These are phyloP conservation scores for Urophycis tenuis DNA, from an alignment of 2,797 vertebrate genomes.

Conservation along the genomic window DNA sequence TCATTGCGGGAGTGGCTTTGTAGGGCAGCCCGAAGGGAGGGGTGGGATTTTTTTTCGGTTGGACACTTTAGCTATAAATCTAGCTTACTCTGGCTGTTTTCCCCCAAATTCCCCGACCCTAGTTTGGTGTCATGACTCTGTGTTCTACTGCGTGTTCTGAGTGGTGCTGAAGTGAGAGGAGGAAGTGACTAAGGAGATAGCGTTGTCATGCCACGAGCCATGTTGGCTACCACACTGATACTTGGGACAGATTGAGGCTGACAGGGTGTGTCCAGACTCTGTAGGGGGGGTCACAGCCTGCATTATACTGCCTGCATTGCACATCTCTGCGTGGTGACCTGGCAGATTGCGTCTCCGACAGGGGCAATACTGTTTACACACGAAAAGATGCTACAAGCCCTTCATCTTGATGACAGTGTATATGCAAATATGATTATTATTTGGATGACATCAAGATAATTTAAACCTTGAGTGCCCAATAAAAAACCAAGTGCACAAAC, in stretches of 20 bases:
- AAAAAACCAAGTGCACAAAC: neutral
- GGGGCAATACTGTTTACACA: conserved; percentile 50
- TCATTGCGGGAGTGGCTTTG: too few relatives aligned
- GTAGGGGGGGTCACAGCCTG: conserved; percentile 53
- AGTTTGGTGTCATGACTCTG: neutral
- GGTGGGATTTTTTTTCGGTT: too few relatives aligned
- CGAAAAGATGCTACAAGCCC: conserved; percentile 28
- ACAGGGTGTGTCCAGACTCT: conserved; percentile 57
- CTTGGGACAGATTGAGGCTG: conserved; percentile 59
- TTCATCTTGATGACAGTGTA: conserved; percentile 26
- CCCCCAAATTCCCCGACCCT: too few relatives aligned
- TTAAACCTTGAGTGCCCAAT: neutral
- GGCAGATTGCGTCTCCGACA: conserved; percentile 56
- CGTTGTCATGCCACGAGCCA: conserved; percentile 51
- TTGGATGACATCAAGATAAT: neutral
- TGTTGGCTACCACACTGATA: conserved; percentile 52
- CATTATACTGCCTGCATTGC: conserved; percentile 50
- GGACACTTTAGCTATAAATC: too few relatives aligned
- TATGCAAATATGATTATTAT: neutral
- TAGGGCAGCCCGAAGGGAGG: too few relatives aligned
- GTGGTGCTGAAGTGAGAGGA: neutral
- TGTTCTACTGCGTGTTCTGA: conserved; percentile 10
- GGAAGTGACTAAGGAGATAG: conserved; percentile 47
- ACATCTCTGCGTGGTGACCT: conserved; percentile 55
- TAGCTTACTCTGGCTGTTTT: too few relatives aligned